Evolutionary conservation across 2,113 vertebrate genomes (phyloP).

Genomic region (Tapirus terrestris): DNA sequence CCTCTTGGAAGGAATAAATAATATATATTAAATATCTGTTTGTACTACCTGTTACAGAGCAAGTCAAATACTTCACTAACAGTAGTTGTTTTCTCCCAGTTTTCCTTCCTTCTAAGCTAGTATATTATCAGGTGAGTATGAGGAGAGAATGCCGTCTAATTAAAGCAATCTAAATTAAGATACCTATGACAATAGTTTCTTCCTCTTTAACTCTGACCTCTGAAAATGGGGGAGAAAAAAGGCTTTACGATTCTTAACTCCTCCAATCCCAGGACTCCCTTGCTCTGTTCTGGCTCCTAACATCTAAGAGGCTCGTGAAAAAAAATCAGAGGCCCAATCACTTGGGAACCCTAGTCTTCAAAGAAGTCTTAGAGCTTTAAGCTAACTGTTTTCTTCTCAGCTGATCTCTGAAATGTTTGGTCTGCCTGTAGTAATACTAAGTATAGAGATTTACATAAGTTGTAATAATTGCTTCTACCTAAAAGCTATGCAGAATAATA

Average conservation of each 20-base stretch:
- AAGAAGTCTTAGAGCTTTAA: background rate
- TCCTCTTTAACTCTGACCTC: background rate
- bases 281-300: background rate
- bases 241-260: background rate
- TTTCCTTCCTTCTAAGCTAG: background rate
- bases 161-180: conserved; percentile 16
- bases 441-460: background rate
- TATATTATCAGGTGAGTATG: background rate
- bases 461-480: background rate
- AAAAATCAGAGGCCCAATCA: background rate
- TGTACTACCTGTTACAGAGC: background rate
- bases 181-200: background rate
- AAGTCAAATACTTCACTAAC: background rate
- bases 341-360: background rate
- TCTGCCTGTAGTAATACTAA: background rate
- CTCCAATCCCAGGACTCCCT: background rate
- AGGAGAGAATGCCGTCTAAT: background rate
- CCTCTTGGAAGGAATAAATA: background rate
- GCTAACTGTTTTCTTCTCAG: background rate
- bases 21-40: background rate
- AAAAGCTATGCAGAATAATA: background rate
- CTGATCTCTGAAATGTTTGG: background rate
- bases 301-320: background rate
- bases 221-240: background rate
- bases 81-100: background rate